Evolutionary conservation across 2,888 invertebrate genomes (phyloP), one percentile per base, ranked within the genome.

Genomic region (Amaurobius ferox): DNA sequence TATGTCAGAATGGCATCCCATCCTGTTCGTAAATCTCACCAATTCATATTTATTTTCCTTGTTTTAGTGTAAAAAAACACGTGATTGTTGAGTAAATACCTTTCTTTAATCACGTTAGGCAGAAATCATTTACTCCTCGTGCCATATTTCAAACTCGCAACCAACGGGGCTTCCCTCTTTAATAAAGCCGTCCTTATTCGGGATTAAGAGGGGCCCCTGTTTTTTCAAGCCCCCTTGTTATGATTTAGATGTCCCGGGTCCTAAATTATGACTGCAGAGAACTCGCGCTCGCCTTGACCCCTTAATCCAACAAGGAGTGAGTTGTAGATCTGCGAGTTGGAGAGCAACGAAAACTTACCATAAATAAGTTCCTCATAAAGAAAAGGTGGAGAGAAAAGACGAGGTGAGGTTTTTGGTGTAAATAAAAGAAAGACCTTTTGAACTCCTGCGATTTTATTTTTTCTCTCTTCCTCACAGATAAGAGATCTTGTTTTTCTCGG

Each of bases 271-370:
- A 16, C 16, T 16, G 9, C 44, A 7, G 35, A 9, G 9, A 9
- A 35, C n/a, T n/a, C n/a, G 35, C 35, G 13, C 55, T 39, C 35
- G 66, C 80, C 72, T 80, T 73, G 73, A 73, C 80, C 80, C 80
- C 73, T 80, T 73, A 80, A 73, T 73, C 80, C 67, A 48, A 44
- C 40, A 67, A 23, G 40, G 73, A 67, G 55, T 80, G 71, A 80
- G 66, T 68, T 80, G 80, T 74, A 61, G 73, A 73, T 19, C 23
- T 28, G n/a, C 6, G 35, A 68, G 80, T 73, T 80, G 48, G 67
- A 80, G 80, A 73, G 80, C 80, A 80, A 55, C 23, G 55, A 48
- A 80, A 80, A 80, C 80, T 80, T 68, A 26, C 61, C 80, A 73
- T 80, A 80, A 80, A 80, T 80, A 73, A 73, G 73, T 29, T 39